These are phyloP conservation scores for Galagoides demidoff DNA, from an alignment of 2,797 vertebrate genomes.

Conservation along the genomic window DNA sequence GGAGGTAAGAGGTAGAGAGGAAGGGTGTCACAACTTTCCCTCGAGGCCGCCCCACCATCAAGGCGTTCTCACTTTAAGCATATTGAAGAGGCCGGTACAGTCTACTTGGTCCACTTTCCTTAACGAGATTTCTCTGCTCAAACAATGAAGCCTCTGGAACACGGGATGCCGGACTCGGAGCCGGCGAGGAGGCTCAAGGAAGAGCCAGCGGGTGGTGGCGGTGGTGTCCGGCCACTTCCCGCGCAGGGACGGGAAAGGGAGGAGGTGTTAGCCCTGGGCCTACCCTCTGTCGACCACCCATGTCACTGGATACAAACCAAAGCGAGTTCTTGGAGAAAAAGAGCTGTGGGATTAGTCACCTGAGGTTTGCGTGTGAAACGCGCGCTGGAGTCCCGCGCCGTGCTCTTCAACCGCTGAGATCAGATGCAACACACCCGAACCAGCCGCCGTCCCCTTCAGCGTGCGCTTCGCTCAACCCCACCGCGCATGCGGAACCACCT, in stretches of 20 bases:
- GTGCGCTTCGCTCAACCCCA: constrained; percentile 49
- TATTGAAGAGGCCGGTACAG: neutral
- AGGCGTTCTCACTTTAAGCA: neutral
- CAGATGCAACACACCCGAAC: neutral
- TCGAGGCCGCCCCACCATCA: neutral
- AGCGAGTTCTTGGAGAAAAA: neutral
- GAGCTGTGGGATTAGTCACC: constrained; percentile 57
- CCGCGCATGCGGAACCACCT: constrained; percentile 35
- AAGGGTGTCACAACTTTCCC: neutral
- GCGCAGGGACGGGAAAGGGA: constrained; percentile 36
- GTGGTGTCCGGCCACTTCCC: constrained; percentile 62
- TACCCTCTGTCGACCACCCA: neutral
- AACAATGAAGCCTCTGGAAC: neutral
- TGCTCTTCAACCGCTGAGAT: neutral
- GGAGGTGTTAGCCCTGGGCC: constrained; percentile 36
- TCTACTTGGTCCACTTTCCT: neutral
- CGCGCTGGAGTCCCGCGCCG: neutral
- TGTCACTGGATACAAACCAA: neutral
- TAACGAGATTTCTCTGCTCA: neutral
- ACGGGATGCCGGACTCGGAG: neutral
- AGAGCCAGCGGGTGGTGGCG: neutral
- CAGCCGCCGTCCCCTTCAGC: constrained; percentile 2
- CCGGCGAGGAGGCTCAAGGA: neutral
- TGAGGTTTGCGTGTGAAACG: constrained; percentile 54
- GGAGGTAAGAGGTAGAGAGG: too few relatives aligned